Evolutionary conservation across 2,797 vertebrate genomes (phyloP), one percentile per base, ranked within the genome.

Genomic region (Platalea minor): DNA sequence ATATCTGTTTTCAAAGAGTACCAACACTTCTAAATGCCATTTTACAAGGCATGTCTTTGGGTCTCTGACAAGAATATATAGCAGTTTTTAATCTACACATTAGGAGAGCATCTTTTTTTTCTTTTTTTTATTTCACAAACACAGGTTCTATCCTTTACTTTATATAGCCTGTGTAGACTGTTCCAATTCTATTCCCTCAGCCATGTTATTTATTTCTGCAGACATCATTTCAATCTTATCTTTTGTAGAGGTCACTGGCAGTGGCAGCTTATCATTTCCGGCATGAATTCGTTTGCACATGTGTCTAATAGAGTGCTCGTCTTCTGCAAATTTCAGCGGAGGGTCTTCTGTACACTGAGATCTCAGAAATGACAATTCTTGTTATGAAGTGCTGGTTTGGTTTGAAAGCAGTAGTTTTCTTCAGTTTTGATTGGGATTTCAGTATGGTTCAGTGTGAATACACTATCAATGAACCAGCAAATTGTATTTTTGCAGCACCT

Each of bases 381-480:
- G 29, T 54, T 88, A n/a, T 35, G 13, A 90, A 43, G 19, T 41
- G 41, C 17, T 81, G 19, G 17, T 51, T 88, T 82, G 37, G 43
- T 90, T 75, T 78, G 75, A 96, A 89, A 85, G 29, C 17, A 86
- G 28, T 69, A 23, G 35, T 77, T 91, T 83, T 88, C 53, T 89
- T 90, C 61, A 61, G n/a, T 59, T 83, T 85, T 88, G n/a, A 91
- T 75, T 83, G 28, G 12, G 88, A 68, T 93, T 96, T 96, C 85
- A 93, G 13, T 26, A 46, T n/a, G 15, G 35, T 89, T 93, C 72
- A 75, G 75, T 64, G n/a, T 78, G 72, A 94, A 85, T 15, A 89
- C 56, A 57, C 68, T 78, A 53, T 41, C 60, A 89, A 18, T 46
- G 75, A 91, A 93, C 64, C 84, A 94, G 41, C 2, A 96, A 96